Evolutionary conservation across 2,888 invertebrate genomes (phyloP).

Genomic region (Arctia plantaginis): DNA sequence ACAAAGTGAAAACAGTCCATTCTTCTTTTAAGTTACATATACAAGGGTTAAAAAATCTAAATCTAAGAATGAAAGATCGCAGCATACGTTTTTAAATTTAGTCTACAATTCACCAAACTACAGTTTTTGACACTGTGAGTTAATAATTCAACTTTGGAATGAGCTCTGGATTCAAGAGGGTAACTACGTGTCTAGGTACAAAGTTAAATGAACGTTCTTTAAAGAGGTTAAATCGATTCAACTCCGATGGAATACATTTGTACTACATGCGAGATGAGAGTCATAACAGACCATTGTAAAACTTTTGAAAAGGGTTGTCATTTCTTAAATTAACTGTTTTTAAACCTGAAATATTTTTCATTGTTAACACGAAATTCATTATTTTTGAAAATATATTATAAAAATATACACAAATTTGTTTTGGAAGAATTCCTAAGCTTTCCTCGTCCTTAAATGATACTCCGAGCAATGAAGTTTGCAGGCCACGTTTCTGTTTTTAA

Average conservation of each 20-base stretch:
- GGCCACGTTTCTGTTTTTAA: constrained; percentile 22
- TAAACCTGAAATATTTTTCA: not conserved
- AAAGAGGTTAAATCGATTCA: constrained; percentile 51
- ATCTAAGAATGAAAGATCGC: not conserved
- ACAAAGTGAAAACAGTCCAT: constrained; percentile 11
- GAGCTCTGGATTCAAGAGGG: constrained; percentile 26
- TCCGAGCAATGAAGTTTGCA: constrained; percentile 18
- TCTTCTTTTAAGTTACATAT: not conserved
- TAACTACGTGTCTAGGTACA: constrained; percentile 36
- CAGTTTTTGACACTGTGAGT: not conserved
- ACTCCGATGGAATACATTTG: constrained; percentile 43
- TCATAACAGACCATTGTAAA: constrained; percentile 50
- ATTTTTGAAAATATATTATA: not conserved
- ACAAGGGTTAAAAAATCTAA: not conserved
- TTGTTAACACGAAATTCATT: not conserved
- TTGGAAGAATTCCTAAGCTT: not conserved
- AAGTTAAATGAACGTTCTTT: constrained; percentile 45
- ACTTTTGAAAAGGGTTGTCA: constrained; percentile 32
- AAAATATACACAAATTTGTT: not conserved
- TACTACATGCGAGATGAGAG: constrained; percentile 44
- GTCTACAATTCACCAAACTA: not conserved
- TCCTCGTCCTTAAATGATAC: constrained; percentile 18
- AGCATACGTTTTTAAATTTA: not conserved
- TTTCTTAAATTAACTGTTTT: not conserved
- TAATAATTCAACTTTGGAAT: constrained; percentile 4